Percentiles rank a stretch among this genome's conserved stretches.
These are phyloP conservation scores for Drosophila kikkawai DNA, from an alignment of 1,140 invertebrate genomes.

Conservation along the genomic window DNA sequence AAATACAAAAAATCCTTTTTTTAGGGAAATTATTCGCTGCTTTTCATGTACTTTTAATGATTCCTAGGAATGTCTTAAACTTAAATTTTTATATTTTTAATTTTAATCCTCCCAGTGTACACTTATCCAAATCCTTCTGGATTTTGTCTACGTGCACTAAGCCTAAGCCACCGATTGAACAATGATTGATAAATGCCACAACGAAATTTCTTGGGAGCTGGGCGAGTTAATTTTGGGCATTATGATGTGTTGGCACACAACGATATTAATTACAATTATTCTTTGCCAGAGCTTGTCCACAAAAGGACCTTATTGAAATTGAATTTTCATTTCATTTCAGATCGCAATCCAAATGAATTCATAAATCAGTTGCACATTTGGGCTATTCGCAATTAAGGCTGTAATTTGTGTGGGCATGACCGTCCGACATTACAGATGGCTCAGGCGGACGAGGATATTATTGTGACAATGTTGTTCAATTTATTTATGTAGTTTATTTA, in stretches of 20 bases:
- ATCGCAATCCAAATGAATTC: conserved; percentile 34
- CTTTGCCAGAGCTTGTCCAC: conserved; percentile 1
- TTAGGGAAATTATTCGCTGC: no score
- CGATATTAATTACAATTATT: conserved; percentile 33
- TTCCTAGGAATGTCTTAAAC: background rate
- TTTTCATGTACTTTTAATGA: no score
- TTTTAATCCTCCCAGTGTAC: no score
- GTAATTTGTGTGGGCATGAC: conserved; percentile 22
- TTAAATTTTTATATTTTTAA: no score
- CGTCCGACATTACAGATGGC: conserved; percentile 28
- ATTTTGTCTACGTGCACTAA: background rate
- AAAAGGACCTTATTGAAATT: conserved; percentile 15
- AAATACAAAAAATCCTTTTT: no score
- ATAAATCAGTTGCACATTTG: conserved; percentile 46
- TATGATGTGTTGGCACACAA: background rate
- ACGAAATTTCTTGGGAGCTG: background rate
- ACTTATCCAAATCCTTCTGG: background rate
- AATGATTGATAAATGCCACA: conserved; percentile 17
- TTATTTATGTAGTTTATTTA: conserved; percentile 36
- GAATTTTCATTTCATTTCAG: conserved; percentile 23
- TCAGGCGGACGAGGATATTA: background rate
- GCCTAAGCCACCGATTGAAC: background rate
- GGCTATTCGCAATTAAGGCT: conserved; percentile 21
- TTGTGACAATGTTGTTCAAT: conserved; percentile 31
- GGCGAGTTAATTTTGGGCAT: conserved; percentile 2